Evolutionary conservation across 1,140 invertebrate species (phyloP).

Genomic region (Dysdera silvatica): DNA sequence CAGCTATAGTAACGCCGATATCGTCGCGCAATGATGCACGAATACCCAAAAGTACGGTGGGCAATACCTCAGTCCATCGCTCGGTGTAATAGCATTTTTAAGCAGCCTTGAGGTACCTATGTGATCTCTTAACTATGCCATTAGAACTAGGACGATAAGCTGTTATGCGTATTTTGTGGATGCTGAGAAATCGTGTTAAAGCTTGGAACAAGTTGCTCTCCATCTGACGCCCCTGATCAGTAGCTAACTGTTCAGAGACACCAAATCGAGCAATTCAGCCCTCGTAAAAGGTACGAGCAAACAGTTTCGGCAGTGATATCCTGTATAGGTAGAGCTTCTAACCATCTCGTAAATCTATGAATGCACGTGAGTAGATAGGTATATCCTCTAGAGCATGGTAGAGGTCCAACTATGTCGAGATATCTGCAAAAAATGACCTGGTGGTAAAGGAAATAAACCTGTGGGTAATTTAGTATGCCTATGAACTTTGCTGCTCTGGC

Average conservation of each 20-base stretch:
- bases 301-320: not conserved
- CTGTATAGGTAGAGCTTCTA: not conserved
- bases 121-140: constrained; percentile 40
- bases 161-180: not conserved
- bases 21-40: no score
- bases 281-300: not conserved
- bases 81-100: no score
- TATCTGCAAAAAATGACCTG: not conserved
- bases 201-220: not conserved
- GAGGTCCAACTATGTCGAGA: not conserved
- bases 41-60: no score
- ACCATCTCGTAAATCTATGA: not conserved
- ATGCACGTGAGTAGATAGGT: not conserved
- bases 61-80: no score
- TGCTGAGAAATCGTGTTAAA: not conserved
- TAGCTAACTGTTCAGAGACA: not conserved
- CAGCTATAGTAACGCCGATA: no score
- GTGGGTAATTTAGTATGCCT: not conserved
- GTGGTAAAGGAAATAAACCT: not conserved
- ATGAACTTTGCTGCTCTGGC: not conserved
- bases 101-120: constrained; percentile 43
- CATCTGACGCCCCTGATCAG: not conserved
- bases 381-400: not conserved
- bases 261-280: not conserved
- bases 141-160: constrained; percentile 38